Base-by-base conservation (phyloP, 2,888 invertebrate genomes). In the Protonemura montana region DNA sequence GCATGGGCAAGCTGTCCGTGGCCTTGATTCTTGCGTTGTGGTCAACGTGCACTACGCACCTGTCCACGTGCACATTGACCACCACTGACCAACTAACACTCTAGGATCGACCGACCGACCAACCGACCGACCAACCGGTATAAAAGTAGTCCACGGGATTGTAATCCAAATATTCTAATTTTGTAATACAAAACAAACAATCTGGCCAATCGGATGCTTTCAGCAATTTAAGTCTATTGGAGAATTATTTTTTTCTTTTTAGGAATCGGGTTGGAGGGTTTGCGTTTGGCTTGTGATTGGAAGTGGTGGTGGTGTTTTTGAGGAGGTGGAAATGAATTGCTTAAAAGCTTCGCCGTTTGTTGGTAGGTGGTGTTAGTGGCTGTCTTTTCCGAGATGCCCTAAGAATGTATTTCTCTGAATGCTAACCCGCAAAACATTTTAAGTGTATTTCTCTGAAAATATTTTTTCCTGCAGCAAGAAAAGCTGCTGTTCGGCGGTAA, bases 81-180 rank as follows among this genome's bases (percentile, higher is more conserved):
- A 78, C 27, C 26, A 16, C 27, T 78, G 78, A 81, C 81, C 30
- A 81, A 81, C 27, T 27, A 27, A 80, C 26, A 28, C 81, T 29
- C n/a, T n/a, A n/a, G n/a, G n/a, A n/a, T n/a, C n/a, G n/a, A n/a
- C n/a, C n/a, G n/a, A n/a, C n/a, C n/a, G n/a, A n/a, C n/a, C n/a
- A n/a, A n/a, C n/a, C n/a, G n/a, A n/a, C n/a, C n/a, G 7, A 29
- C 81, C 7, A n/a, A 30, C 30, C n/a, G 81, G 81, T 30, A 29
- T 0, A n/a, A 28, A 81, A 81, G 81, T 81, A 81, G 81, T 21
- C 1, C 28, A 81, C 30, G 2, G 21, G 13, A 21, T 6, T 7
- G 81, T 81, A 81, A 28, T 81, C 81, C 30, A 81, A 81, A 81
- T 81, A 81, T 81, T 81, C 81, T 28, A 81, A 81, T 81, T 81